Evolutionary conservation across 2,113 vertebrate genomes (phyloP), one percentile per base, ranked within the genome.

Genomic region (Hippopotamus amphibius): DNA sequence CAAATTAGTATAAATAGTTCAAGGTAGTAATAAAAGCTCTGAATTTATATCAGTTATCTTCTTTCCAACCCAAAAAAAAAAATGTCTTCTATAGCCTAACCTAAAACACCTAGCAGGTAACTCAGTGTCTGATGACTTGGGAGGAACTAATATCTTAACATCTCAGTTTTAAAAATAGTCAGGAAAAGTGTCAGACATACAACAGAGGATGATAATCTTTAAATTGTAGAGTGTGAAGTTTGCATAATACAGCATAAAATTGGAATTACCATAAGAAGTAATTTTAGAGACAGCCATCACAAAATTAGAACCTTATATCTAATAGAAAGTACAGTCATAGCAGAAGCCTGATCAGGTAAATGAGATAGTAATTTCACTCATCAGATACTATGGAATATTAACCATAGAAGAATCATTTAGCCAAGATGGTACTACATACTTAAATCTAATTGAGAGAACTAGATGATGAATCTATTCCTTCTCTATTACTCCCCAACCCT

Each of bases 391-490:
- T 2, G 30, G 59, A 92, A 84, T 90, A 83, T 33, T 72, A 93
- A 81, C 46, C 65, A 91, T 77, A 88, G 83, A 69, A 94, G 14
- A 94, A 89, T 76, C 59, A 93, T n/a, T 95, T 95, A 92, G 41
- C 30, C 16, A 21, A 96, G 93, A 71, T 30, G 26, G n/a, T 59
- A 91, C 59, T 61, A 80, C 59, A 72, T 37, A 66, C 80, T 59
- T 68, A 95, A 97, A 93, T 72, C 53, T 95, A 97, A 96, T 90
- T 97, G 96, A 92, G 53, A 69, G 80, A 95, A 84, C 72, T 21
- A 92, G 37, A 93, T 88, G 79, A 88, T 41, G 13, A 95, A 83
- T 81, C 74, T 90, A 46, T 81, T 59, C 41, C 63, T 90, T 95
- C 37, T 46, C 33, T 94, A 72, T 76, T 88, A 85, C 53, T 80